Percentiles rank a stretch among this genome's conserved stretches.
These are phyloP conservation scores for Acanthurus leucopareius DNA, from an alignment of 2,797 vertebrate genomes.

Conservation along the genomic window DNA sequence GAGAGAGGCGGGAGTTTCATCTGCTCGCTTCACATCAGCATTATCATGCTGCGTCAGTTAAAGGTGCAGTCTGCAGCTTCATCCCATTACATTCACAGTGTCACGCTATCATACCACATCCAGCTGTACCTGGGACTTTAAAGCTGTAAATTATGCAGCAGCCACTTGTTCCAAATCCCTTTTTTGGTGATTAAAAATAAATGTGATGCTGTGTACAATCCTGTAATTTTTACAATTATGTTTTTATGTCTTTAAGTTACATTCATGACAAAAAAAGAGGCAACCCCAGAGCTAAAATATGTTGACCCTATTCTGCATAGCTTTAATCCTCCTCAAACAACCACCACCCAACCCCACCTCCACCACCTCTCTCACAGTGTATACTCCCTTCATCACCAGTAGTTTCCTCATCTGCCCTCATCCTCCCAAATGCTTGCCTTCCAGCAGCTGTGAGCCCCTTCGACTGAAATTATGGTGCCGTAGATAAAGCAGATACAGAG, in stretches of 20 bases:
- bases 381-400: not conserved
- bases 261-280: slow-evolving; percentile 78
- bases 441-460: slow-evolving; percentile 21
- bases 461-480: slow-evolving; percentile 39
- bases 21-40: slow-evolving; percentile 39
- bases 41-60: slow-evolving; percentile 38
- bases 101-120: slow-evolving; percentile 23
- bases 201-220: slow-evolving; percentile 50
- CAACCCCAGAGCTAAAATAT: slow-evolving; percentile 59
- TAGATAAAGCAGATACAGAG: slow-evolving; percentile 49
- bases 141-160: slow-evolving; percentile 49
- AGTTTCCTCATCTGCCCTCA: slow-evolving; percentile 13
- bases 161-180: slow-evolving; percentile 29
- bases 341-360: slow-evolving; percentile 11
- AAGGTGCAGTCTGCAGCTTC: slow-evolving; percentile 45
- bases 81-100: slow-evolving; percentile 71
- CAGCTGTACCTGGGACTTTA: slow-evolving; percentile 33
- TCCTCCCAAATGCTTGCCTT: not conserved
- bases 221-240: slow-evolving; percentile 46
- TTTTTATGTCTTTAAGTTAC: slow-evolving; percentile 66
- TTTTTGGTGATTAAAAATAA: slow-evolving; percentile 50
- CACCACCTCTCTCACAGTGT: slow-evolving; percentile 7
- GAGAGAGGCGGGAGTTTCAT: slow-evolving; percentile 42
- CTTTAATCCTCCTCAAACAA: slow-evolving; percentile 24
- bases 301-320: slow-evolving; percentile 35